Base-by-base conservation (phyloP, 2,113 vertebrate species). In the Todiramphus chloris region DNA sequence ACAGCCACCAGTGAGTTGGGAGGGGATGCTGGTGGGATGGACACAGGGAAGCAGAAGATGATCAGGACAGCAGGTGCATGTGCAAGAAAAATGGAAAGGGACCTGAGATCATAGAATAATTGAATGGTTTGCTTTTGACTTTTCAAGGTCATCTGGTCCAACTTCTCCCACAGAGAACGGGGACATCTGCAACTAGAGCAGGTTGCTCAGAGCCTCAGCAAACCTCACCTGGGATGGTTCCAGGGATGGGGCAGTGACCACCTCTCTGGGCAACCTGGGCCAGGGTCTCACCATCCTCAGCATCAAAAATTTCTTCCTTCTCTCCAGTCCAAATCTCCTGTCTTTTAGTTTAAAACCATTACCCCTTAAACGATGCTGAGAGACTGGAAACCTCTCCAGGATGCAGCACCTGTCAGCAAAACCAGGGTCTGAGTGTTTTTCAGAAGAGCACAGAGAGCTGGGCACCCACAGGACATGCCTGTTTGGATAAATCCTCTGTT, bases 1-100 rank as follows among this genome's bases (percentile, higher is more conserved):
- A n/a, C 30, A 58, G 48, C 33, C 43, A 39, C 7, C 0, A 0
- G 10, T 21, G 51, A 11, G 30, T 21, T 0, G 0, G 39, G 13
- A 43, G 43, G 43, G 35, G 43, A 8, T 18, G 13, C 30, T 50
- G 48, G 4, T 35, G 48, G 27, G 20, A 33, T 51, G 64, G 44
- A 33, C 33, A 17, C 6, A 19, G 48, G 31, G 31, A 70, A 89
- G 41, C 13, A 78, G 46, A 41, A 30, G 16, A 31, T 23, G 7
- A 16, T 23, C 25, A 16, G 0, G 3, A 55, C 64, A 84, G 56
- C 50, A 56, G 51, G 43, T 1, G 1, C 2, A 10, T 51, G 20
- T 58, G 35, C 17, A 58, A 41, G 28, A 21, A 64, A 10, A 63
- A 17, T 11, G 33, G 50, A 31, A 27, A 56, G 33, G 11, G 44